Evolutionary conservation across 2,797 vertebrate species (phyloP).

Genomic region (Melopsittacus undulatus): DNA sequence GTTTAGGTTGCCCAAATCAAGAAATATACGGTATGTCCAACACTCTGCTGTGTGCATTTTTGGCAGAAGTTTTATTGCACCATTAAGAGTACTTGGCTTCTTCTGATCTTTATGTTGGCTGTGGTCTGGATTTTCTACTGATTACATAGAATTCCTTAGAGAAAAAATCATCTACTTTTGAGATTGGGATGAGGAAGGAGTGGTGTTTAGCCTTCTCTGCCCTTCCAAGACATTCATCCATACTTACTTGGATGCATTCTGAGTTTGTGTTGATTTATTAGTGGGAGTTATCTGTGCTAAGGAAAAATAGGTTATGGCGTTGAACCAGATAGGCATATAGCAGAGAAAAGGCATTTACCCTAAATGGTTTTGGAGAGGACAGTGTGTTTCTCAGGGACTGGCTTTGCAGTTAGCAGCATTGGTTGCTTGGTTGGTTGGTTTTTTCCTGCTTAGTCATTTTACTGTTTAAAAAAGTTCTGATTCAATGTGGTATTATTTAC

Average conservation of each 20-base stretch:
- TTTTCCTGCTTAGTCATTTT: background rate
- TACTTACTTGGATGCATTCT: background rate
- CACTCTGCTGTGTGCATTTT: background rate
- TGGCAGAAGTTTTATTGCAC: background rate
- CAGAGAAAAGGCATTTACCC: background rate
- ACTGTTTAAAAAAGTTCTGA: background rate
- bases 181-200: background rate
- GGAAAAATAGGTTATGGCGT: background rate
- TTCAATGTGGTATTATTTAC: background rate
- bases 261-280: background rate
- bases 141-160: background rate
- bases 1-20: background rate
- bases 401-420: background rate
- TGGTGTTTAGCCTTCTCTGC: background rate
- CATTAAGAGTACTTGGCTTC: background rate
- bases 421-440: background rate
- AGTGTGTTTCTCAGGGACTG: background rate
- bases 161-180: background rate
- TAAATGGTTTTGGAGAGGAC: background rate
- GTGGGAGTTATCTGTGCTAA: background rate
- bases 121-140: background rate
- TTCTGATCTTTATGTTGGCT: background rate
- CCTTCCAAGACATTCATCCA: background rate
- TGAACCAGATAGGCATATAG: background rate
- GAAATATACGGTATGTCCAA: background rate